phyloP scores from a whole-genome alignment of 92 coral and sea anemone species.

The Actinostola sp. region DNA sequence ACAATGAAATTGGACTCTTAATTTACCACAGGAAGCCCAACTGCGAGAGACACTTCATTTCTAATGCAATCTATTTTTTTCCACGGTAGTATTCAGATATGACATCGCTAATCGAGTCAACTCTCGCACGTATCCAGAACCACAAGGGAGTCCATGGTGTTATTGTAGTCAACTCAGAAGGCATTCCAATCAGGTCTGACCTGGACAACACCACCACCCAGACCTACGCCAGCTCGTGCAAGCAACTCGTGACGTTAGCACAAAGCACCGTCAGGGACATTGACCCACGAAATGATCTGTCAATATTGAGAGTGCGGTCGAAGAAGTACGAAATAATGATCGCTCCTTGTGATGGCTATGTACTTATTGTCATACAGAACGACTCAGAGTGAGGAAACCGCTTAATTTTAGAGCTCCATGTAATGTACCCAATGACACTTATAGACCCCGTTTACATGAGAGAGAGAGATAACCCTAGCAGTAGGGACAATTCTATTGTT shows the following conservation, averaged over 20 bases:
- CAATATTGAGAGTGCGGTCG: constrained; percentile 73
- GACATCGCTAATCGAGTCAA: constrained; percentile 59
- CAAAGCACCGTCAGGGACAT: constrained; percentile 75
- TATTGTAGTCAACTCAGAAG: constrained; percentile 84
- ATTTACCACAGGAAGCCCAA: no score
- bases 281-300: constrained; percentile 74
- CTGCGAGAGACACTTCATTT: no score
- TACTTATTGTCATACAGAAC: constrained; percentile 76
- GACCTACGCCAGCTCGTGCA: constrained; percentile 62
- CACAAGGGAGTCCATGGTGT: constrained; percentile 75
- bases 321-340: constrained; percentile 80
- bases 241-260: constrained; percentile 58
- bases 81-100: constrained; percentile 5
- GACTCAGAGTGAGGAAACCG: constrained; percentile 42
- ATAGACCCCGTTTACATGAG: no score
- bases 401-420: background rate
- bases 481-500: no score
- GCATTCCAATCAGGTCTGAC: constrained; percentile 73
- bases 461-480: no score
- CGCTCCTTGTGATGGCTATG: constrained; percentile 73
- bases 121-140: constrained; percentile 67
- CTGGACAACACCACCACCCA: constrained; percentile 82
- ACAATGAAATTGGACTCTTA: no score
- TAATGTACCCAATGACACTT: no score
- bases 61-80: background rate